Percentiles rank a stretch among this genome's conserved stretches.
phyloP scores from a whole-genome alignment of 2,113 vertebrate genomes.

The Cygnus buccinator region DNA sequence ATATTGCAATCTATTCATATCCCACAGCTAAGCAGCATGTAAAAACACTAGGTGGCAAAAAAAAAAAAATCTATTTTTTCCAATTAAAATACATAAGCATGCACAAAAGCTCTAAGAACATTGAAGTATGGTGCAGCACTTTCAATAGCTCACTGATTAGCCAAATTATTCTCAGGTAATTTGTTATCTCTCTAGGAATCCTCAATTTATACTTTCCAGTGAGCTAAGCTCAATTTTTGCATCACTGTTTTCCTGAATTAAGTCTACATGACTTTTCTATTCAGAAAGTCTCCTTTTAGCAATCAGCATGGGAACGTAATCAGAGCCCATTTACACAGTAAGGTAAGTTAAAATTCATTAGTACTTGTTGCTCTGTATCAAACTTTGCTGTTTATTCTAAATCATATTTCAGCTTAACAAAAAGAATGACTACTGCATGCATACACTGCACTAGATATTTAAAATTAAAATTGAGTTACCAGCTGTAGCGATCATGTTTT shows the following conservation, averaged over 20 bases:
- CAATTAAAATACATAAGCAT: constrained; percentile 32
- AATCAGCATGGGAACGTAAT: not conserved
- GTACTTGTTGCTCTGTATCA: not conserved
- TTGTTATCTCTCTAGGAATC: constrained; percentile 27
- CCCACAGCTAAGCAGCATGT: constrained; percentile 26
- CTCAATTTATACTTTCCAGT: not conserved
- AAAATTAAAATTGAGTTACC: not conserved
- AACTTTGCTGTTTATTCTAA: not conserved
- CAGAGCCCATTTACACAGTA: not conserved
- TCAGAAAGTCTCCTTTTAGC: not conserved
- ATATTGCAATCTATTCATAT: constrained; percentile 16
- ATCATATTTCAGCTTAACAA: not conserved
- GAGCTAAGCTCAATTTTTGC: constrained; percentile 13
- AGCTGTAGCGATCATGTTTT: not conserved
- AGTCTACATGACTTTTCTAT: not conserved
- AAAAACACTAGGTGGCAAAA: constrained; percentile 21
- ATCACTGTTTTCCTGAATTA: not conserved
- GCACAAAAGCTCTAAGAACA: not conserved
- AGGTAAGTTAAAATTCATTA: not conserved
- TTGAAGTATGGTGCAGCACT: not conserved
- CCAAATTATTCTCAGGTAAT: constrained; percentile 25
- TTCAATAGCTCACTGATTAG: constrained; percentile 27
- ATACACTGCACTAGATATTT: not conserved
- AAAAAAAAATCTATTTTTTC: constrained; percentile 5
- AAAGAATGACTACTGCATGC: not conserved